Conservation (phyloP, 1,140 invertebrate species). For the Mya arenaria region DNA sequence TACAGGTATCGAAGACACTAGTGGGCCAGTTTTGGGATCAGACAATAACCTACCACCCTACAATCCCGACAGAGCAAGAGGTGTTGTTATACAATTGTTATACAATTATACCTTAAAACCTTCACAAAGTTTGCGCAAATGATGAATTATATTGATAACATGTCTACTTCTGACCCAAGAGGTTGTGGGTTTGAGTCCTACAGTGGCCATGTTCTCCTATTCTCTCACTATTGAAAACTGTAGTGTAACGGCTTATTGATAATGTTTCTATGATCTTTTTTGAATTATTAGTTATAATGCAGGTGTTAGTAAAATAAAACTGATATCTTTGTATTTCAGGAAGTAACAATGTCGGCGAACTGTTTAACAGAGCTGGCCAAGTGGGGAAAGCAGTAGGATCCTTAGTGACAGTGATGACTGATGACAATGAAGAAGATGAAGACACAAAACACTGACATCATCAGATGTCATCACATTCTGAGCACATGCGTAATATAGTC, state of each 20-base stretch:
- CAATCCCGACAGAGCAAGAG: conserved; percentile 38
- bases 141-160: background rate
- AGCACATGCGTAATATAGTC: too few relatives aligned
- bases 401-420: conserved; percentile 93
- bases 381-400: conserved; percentile 92
- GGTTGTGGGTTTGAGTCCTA: background rate
- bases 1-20: background rate
- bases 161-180: background rate
- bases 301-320: background rate
- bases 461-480: conserved; percentile 7
- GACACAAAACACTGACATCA: conserved; percentile 34
- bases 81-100: conserved; percentile 1
- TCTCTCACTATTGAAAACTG: background rate
- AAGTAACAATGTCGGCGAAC: conserved; percentile 88
- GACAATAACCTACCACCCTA: conserved; percentile 48
- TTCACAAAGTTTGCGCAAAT: too few relatives aligned
- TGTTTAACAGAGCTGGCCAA: conserved; percentile 94
- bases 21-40: conserved; percentile 17
- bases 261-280: too few relatives aligned
- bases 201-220: background rate
- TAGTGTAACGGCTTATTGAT: background rate
- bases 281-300: background rate
- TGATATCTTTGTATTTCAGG: conserved; percentile 71
- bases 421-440: conserved; percentile 69
- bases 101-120: background rate